These are phyloP conservation scores for Myotis findleyi DNA, from an alignment of 2,797 vertebrate genomes.

Conservation along the genomic window DNA sequence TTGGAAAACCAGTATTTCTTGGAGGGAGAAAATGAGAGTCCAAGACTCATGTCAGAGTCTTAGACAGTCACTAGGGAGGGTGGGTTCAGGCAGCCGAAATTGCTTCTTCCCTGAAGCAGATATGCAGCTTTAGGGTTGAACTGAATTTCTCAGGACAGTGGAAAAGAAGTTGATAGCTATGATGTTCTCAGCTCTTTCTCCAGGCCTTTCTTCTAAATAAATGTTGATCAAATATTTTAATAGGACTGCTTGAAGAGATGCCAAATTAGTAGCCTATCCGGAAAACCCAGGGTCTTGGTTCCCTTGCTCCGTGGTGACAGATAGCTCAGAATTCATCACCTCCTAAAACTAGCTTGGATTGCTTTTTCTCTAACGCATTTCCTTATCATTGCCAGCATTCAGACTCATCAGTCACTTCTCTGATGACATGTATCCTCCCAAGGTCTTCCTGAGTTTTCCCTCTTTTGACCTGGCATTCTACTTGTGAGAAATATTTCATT, in stretches of 20 bases:
- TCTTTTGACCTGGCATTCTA: conserved; percentile 37
- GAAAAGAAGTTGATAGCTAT: background rate
- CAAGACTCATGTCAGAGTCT: background rate
- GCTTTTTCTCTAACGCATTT: background rate
- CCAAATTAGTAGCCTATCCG: background rate
- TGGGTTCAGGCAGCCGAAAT: background rate
- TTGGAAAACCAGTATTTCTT: background rate
- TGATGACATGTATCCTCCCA: conserved; percentile 60
- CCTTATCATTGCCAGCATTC: background rate
- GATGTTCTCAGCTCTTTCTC: background rate
- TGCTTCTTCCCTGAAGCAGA: background rate
- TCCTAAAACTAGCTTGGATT: background rate
- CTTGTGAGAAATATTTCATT: conserved; percentile 17
- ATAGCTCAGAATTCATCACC: conserved; percentile 51
- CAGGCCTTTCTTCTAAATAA: conserved; percentile 52
- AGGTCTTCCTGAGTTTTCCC: conserved; percentile 27
- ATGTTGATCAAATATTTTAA: conserved; percentile 39
- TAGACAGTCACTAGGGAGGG: background rate
- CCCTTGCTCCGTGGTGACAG: background rate
- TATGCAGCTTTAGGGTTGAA: background rate
- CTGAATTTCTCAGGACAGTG: background rate
- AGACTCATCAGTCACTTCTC: conserved; percentile 61
- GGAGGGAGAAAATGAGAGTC: background rate
- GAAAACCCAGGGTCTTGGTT: conserved; percentile 13
- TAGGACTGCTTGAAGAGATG: background rate